phyloP scores from a whole-genome alignment of 2,797 vertebrate genomes.

The Sebastes matsubarae region DNA sequence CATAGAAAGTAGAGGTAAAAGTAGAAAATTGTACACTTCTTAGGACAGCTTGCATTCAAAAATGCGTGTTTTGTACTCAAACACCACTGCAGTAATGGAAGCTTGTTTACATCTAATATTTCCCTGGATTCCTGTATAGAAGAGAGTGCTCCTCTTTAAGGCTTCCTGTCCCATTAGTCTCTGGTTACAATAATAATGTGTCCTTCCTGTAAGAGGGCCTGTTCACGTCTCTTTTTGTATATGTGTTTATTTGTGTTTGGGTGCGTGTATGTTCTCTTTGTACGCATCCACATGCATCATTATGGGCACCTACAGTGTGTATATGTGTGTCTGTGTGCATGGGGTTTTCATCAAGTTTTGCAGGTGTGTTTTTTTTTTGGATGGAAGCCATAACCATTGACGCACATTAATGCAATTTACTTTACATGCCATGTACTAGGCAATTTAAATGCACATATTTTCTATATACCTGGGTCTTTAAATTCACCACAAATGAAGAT shows the following conservation, averaged over 20 bases:
- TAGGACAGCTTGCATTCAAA: neutral
- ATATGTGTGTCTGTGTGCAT: neutral
- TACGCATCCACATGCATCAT: neutral
- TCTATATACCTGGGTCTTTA: neutral
- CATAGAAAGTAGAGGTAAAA: neutral
- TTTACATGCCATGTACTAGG: neutral
- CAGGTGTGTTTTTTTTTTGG: neutral
- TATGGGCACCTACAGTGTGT: neutral
- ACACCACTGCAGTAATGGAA: neutral
- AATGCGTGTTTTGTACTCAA: neutral
- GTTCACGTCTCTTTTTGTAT: neutral
- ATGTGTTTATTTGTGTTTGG: neutral
- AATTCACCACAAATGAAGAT: neutral
- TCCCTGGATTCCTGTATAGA: neutral
- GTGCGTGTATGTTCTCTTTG: neutral
- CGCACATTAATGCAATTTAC: neutral
- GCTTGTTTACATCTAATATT: neutral
- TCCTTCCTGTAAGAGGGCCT: neutral
- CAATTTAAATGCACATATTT: neutral
- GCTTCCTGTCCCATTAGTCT: constrained; percentile 24
- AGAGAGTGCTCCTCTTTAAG: constrained; percentile 26
- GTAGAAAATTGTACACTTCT: neutral
- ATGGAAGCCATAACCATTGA: neutral
- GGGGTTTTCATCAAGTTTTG: neutral
- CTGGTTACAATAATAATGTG: constrained; percentile 28